These are phyloP conservation scores for Brachycybe producta DNA, from an alignment of 2,888 invertebrate genomes.

Conservation along the genomic window DNA sequence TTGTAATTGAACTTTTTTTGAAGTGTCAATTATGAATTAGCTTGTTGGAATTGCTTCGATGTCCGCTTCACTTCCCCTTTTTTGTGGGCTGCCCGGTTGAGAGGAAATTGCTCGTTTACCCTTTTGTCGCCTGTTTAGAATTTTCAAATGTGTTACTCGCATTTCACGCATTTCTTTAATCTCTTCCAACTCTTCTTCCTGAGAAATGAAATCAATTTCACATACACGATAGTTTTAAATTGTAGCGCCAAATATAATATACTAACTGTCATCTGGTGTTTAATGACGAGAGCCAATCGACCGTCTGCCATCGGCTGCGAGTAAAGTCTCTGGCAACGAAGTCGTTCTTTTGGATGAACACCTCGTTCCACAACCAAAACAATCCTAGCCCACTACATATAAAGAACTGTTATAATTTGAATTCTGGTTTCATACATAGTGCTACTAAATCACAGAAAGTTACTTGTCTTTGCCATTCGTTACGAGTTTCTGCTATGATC, in stretches of 20 bases:
- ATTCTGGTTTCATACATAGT: neutral
- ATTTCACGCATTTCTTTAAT: constrained; percentile 87
- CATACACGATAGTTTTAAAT: no score
- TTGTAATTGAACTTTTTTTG: no score
- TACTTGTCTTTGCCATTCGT: constrained; percentile 92
- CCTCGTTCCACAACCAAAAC: constrained; percentile 93
- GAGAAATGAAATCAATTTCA: constrained; percentile 14
- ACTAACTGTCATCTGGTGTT: constrained; percentile 54
- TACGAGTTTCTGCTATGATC: constrained; percentile 89
- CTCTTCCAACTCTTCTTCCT: constrained; percentile 87
- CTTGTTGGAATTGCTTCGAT: neutral
- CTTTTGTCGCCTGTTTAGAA: constrained; percentile 51
- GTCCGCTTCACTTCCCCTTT: constrained; percentile 9
- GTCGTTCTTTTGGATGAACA: constrained; percentile 75
- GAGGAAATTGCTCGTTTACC: constrained; percentile 18
- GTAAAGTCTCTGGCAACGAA: constrained; percentile 74
- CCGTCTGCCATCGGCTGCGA: constrained; percentile 90
- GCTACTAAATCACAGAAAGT: constrained; percentile 12
- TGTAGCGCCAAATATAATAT: no score
- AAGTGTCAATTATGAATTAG: no score
- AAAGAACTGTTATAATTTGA: constrained; percentile 6
- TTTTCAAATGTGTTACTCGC: constrained; percentile 69
- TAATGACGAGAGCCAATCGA: constrained; percentile 66
- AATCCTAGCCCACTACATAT: constrained; percentile 82
- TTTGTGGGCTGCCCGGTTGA: constrained; percentile 14